Evolutionary conservation across 2,797 vertebrate species (phyloP).

Genomic region (Psittacula derbiana): DNA sequence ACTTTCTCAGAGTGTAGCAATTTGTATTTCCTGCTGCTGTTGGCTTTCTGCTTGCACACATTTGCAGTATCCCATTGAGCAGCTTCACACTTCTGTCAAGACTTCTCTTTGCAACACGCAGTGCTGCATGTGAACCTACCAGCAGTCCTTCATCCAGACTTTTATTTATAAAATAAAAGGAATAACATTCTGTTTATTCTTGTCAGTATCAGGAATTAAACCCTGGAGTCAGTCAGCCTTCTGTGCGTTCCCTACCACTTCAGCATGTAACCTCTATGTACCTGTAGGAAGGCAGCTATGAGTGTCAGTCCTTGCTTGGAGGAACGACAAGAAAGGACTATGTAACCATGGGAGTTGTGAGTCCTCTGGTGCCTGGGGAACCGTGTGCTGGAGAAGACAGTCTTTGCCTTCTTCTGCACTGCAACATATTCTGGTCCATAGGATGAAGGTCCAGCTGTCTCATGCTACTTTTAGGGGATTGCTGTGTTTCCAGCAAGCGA

Average conservation of each 20-base stretch:
- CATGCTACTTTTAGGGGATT: not conserved
- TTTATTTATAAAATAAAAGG: not conserved
- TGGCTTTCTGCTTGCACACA: not conserved
- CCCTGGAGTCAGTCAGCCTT: not conserved
- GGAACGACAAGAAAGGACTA: not conserved
- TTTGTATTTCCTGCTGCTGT: not conserved
- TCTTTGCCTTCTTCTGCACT: not conserved
- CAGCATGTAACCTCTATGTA: rapidly evolving
- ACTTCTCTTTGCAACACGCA: not conserved
- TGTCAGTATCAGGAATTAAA: not conserved
- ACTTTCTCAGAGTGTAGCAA: not conserved
- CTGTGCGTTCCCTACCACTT: not conserved
- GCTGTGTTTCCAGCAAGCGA: not conserved
- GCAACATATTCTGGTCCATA: not conserved
- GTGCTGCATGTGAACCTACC: not conserved
- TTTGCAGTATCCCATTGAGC: not conserved
- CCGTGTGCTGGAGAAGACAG: not conserved
- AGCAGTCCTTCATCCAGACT: not conserved
- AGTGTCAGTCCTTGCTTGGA: not conserved
- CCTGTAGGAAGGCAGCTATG: not conserved
- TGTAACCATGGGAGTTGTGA: not conserved
- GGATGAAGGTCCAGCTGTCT: not conserved
- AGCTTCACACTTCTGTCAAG: not conserved
- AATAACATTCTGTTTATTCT: not conserved
- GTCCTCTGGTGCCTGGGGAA: not conserved